Evolutionary conservation across 2,113 vertebrate genomes (phyloP).

Genomic region (Apteryx owenii): DNA sequence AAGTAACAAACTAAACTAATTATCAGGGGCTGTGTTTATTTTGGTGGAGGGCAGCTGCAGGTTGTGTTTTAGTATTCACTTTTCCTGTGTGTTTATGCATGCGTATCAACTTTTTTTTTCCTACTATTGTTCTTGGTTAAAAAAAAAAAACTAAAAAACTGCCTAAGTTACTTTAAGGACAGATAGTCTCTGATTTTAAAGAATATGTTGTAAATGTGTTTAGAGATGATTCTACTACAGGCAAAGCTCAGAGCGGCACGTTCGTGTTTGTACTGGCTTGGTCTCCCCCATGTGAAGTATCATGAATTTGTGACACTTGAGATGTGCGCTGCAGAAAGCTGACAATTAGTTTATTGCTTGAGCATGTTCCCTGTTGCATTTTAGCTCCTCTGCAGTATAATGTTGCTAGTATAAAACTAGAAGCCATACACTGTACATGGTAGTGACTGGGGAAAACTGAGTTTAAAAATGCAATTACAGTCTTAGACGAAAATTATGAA

Average conservation of each 20-base stretch:
- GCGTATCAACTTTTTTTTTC: background rate
- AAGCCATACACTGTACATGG: background rate
- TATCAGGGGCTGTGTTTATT: background rate
- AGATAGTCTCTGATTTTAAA: slow-evolving; percentile 1
- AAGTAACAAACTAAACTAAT: background rate
- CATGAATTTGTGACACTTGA: background rate
- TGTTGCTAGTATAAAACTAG: background rate
- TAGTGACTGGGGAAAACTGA: background rate
- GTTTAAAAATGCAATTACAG: background rate
- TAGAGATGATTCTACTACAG: background rate
- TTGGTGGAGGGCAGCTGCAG: slow-evolving; percentile 16
- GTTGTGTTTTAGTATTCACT: background rate
- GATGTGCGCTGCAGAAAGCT: fast-evolving
- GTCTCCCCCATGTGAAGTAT: background rate
- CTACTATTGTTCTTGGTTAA: background rate
- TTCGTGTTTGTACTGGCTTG: background rate
- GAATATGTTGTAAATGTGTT: background rate
- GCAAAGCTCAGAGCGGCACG: no score
- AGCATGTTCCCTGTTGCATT: fast-evolving
- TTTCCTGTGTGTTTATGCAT: background rate
- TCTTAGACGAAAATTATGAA: background rate
- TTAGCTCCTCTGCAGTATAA: background rate
- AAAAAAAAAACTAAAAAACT: background rate
- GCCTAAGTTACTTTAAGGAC: background rate
- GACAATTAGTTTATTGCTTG: background rate